Evolutionary conservation across 1,140 invertebrate genomes (phyloP), one percentile per base, ranked within the genome.

Genomic region (Brachionus calyciflorus): DNA sequence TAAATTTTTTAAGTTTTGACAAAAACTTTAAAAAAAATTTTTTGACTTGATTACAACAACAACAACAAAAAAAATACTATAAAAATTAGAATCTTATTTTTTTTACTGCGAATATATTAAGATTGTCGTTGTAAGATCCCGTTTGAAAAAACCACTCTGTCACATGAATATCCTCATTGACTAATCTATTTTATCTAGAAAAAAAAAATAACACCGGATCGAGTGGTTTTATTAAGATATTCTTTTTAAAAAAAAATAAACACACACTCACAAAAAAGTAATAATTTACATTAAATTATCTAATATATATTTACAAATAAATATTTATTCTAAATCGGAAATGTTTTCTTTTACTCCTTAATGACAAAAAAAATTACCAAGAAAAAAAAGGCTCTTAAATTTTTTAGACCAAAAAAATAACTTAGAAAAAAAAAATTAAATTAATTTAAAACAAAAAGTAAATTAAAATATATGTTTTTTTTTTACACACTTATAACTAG

Each of bases 291-390:
- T n/a, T n/a, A n/a, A n/a, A n/a, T n/a, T n/a, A n/a, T n/a, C 33
- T 30, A 26, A 28, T 14, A 55, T 55, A 24, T 55, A 55, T 55
- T 55, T 55, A 55, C 53, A 55, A 55, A 55, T 55, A 55, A 55
- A 55, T 55, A 55, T 55, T 55, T 55, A n/a, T n/a, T n/a, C n/a
- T 53, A 53, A 19, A 24, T 55, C 33, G 53, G 53, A 30, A 28
- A 55, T 28, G 17, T 28, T 5, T 28, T 55, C 9, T 55, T 55
- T 55, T 55, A n/a, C 10, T 28, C 14, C 49, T 53, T 28, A 30
- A 55, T 28, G 17, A 55, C 26, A 55, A 55, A 55, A 30, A 28
- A 4, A 55, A 14, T 28, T 7, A 10, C 10, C 41, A 44, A 44
- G 10, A 26, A 55, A 55, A 55, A 55, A 55, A 53, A 24, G 49